Evolutionary conservation across 2,797 vertebrate species (phyloP).

Genomic region (Benthosema pterotum): DNA sequence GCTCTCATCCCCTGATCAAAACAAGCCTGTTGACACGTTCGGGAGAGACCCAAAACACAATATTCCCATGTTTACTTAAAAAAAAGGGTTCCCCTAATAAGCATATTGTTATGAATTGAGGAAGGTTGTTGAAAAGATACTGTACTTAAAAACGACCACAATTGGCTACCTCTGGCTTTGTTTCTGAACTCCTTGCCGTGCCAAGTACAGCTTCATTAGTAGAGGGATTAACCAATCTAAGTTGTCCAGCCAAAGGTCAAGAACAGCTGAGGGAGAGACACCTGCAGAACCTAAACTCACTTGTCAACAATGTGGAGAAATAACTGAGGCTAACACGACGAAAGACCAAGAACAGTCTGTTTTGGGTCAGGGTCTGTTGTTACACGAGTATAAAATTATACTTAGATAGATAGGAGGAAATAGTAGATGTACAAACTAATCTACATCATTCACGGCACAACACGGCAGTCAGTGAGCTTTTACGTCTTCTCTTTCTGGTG

Average conservation of each 20-base stretch:
- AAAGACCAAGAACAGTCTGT: neutral
- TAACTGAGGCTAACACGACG: neutral
- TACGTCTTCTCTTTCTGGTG: too few species aligned
- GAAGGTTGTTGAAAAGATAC: constrained; percentile 25
- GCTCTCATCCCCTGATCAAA: constrained; percentile 76
- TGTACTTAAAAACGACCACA: neutral
- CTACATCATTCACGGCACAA: too few species aligned
- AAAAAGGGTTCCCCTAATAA: constrained; percentile 54
- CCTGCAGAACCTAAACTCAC: constrained; percentile 31
- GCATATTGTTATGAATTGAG: constrained; percentile 33
- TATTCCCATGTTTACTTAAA: constrained; percentile 36
- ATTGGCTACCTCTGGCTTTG: neutral
- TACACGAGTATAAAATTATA: constrained; percentile 1
- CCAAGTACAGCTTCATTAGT: constrained; percentile 53
- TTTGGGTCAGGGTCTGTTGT: neutral
- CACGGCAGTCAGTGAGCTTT: too few species aligned
- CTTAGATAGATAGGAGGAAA: too few species aligned
- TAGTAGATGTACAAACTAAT: too few species aligned
- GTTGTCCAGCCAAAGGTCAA: constrained; percentile 42
- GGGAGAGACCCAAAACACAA: constrained; percentile 53
- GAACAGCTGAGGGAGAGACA: constrained; percentile 40
- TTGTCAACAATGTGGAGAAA: constrained; percentile 11
- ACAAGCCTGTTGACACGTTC: constrained; percentile 78
- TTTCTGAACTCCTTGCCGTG: constrained; percentile 3
- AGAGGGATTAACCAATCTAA: constrained; percentile 23